Percentiles rank a stretch among this genome's conserved stretches.
phyloP scores from a whole-genome alignment of 2,888 invertebrate species.

The Pegoplata infirma region DNA sequence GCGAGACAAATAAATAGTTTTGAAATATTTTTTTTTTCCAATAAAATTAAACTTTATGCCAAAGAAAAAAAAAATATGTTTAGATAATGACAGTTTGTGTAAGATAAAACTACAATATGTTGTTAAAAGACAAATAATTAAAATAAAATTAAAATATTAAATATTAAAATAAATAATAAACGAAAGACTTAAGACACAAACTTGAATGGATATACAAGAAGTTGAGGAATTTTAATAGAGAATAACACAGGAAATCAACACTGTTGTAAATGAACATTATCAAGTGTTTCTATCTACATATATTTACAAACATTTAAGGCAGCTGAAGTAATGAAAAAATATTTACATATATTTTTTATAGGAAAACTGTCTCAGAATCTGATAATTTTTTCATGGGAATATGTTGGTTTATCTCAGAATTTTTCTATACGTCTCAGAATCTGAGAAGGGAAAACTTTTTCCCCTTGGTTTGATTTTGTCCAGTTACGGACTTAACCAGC shows the following conservation, averaged over 20 bases:
- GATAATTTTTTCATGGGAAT: too few relatives aligned
- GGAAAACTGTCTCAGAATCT: too few relatives aligned
- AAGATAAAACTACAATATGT: neutral
- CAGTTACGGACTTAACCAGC: too few relatives aligned
- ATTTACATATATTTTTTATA: too few relatives aligned
- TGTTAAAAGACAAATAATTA: neutral
- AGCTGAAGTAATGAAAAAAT: too few relatives aligned
- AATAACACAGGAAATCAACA: neutral
- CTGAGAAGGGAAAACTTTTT: too few relatives aligned
- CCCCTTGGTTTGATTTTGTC: too few relatives aligned
- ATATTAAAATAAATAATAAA: neutral
- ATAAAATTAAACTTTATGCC: neutral
- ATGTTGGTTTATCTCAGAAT: too few relatives aligned
- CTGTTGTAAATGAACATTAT: neutral
- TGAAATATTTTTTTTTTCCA: neutral
- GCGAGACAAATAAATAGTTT: neutral
- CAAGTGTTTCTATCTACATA: neutral
- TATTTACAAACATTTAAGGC: too few relatives aligned
- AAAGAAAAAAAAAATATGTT: neutral
- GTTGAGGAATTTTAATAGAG: neutral
- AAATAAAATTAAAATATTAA: neutral
- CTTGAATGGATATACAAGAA: neutral
- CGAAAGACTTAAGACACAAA: constrained; percentile 10
- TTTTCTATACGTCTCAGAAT: too few relatives aligned
- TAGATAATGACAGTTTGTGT: neutral